Evolutionary conservation across 2,888 invertebrate species (phyloP), one percentile per base, ranked within the genome.

Genomic region (Pristionchus japonicus): DNA sequence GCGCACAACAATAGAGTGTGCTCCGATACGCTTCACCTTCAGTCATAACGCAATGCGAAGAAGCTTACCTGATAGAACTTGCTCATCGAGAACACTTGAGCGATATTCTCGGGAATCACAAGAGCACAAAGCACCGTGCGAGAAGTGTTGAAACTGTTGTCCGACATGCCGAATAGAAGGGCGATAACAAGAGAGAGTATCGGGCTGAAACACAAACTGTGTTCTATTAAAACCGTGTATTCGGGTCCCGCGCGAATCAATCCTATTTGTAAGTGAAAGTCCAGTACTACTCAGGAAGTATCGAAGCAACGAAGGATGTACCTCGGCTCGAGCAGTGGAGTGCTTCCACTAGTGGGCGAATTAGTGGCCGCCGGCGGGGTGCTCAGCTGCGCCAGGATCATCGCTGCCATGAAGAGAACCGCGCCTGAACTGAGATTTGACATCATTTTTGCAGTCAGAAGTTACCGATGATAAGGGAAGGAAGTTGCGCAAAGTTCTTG

Each of bases 51-150:
- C n/a, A n/a, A n/a, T n/a, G n/a, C n/a, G n/a, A n/a, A n/a, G n/a
- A n/a, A 23, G 57, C 27, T 11, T 20, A 84, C 84, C 84, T 84
- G 84, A 34, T 57, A 84, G 61, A 84, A 84, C 57, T 84, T 84
- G 57, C 43, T 43, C 61, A 84, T 57, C n/a, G 84, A 84, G 37
- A n/a, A 84, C 6, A 37, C 49, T 34, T 84, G 84, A 9, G 84
- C 84, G 57, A 43, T 43, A 27, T 37, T 34, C 27, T 52, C 37
- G 11, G 84, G 84, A 15, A 84, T 40, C 1, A 57, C 84, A 1
- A 84, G 57, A 3, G 84, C 84, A 34, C 49, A 49, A 37, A 84
- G n/a, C 4, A 84, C 61, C 2, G 84, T 84, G 13, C 84, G 84
- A 23, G 84, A n/a, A 6, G 84, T 84, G 57, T 49, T 52, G 34